phyloP scores from a whole-genome alignment of 2,113 vertebrate species.

The Tricholaema leucomelas region DNA sequence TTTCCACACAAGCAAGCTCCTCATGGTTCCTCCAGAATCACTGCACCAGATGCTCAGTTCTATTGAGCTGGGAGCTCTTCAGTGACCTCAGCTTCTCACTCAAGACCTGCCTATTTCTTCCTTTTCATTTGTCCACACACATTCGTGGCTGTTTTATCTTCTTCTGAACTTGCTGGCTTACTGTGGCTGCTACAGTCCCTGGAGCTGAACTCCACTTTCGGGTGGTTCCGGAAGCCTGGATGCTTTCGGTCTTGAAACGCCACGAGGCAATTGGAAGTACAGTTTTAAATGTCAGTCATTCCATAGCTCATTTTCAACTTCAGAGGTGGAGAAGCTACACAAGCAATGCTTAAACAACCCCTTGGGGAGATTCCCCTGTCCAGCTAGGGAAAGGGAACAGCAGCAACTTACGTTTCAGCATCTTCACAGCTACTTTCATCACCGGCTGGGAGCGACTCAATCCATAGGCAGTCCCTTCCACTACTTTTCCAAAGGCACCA shows the following conservation, averaged over 20 bases:
- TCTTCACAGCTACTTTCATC: slow-evolving; percentile 99
- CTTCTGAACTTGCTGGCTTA: background rate
- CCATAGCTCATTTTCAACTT: background rate
- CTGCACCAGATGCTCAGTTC: background rate
- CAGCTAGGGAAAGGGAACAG: background rate
- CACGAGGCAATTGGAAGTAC: background rate
- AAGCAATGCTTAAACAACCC: background rate
- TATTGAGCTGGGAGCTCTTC: background rate
- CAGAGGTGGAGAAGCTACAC: background rate
- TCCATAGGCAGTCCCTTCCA: slow-evolving; percentile 96
- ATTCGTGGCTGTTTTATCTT: background rate
- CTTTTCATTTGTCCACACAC: background rate
- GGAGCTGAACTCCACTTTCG: background rate
- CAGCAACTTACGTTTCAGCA: slow-evolving; percentile 93
- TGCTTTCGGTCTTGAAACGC: background rate
- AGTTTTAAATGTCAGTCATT: background rate
- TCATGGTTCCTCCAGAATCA: background rate
- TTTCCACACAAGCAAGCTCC: background rate
- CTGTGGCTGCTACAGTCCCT: background rate
- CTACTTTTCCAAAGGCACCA: slow-evolving; percentile 97
- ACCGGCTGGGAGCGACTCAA: slow-evolving; percentile 94
- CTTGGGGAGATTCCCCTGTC: background rate
- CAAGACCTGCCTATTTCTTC: background rate
- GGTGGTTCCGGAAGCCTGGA: background rate
- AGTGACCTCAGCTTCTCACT: background rate